Percentiles rank a stretch among this genome's conserved stretches.
Evolutionary conservation across 2,113 vertebrate species (phyloP).

Genomic region (Ondatra zibethicus): DNA sequence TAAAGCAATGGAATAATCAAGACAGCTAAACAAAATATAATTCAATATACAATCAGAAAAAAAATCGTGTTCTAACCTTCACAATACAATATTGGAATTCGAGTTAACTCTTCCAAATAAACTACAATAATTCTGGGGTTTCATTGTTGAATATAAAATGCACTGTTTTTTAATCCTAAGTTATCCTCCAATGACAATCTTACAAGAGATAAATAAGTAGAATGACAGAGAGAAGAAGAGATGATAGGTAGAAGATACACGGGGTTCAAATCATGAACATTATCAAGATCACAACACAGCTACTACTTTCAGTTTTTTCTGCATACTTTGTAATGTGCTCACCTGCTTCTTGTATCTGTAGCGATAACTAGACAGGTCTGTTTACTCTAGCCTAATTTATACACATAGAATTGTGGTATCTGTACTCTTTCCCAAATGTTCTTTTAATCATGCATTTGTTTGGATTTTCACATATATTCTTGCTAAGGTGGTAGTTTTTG

Average conservation of each 20-base stretch:
- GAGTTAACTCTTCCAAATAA: background rate
- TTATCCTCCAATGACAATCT: background rate
- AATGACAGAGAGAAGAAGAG: fast-evolving
- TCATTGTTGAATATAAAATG: background rate
- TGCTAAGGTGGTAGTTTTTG: background rate
- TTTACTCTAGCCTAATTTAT: background rate
- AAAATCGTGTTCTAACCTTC: background rate
- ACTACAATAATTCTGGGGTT: background rate
- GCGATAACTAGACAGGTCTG: background rate
- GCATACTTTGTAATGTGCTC: background rate
- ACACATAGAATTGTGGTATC: background rate
- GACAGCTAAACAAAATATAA: background rate
- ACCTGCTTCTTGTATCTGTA: background rate
- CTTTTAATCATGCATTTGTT: background rate
- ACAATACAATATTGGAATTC: background rate
- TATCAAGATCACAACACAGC: background rate
- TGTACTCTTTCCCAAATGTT: background rate
- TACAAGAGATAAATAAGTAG: background rate
- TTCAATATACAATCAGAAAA: background rate
- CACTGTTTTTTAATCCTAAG: background rate
- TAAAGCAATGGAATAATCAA: background rate
- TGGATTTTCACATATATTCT: background rate
- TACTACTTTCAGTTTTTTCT: background rate
- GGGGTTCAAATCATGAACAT: background rate
- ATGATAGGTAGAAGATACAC: background rate